Conservation (phyloP, 1,140 invertebrate genomes). For the Diorhabda sublineata region DNA sequence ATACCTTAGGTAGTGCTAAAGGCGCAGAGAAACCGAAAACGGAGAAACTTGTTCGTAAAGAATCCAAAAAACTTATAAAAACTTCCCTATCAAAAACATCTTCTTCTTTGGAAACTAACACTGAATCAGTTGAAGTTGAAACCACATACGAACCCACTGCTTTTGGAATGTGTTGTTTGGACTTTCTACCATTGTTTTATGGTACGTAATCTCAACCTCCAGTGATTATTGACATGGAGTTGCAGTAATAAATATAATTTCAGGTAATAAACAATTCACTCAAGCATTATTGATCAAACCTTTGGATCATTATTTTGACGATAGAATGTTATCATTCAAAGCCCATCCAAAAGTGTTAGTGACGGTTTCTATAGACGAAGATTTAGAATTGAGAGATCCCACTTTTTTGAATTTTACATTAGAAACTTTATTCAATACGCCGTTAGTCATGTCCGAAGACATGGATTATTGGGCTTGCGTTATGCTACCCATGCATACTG, state of each 20-base stretch:
- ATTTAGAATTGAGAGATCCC: slow-evolving; percentile 11
- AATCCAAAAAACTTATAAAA: neutral
- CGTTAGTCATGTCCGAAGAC: slow-evolving; percentile 27
- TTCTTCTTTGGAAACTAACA: neutral
- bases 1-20: neutral
- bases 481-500: slow-evolving; percentile 26
- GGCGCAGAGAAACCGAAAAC: neutral
- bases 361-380: slow-evolving; percentile 30
- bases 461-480: slow-evolving; percentile 32
- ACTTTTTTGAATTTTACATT: slow-evolving; percentile 33
- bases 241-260: slow-evolving; percentile 4
- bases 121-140: slow-evolving; percentile 4
- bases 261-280: slow-evolving; percentile 26
- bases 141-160: slow-evolving; percentile 12
- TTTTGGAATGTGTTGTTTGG: slow-evolving; percentile 27
- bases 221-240: neutral
- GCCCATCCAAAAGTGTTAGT: slow-evolving; percentile 30
- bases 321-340: slow-evolving; percentile 27
- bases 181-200: slow-evolving; percentile 29
- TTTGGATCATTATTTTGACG: slow-evolving; percentile 22
- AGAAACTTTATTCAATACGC: slow-evolving; percentile 37
- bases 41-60: neutral
- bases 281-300: slow-evolving; percentile 28
- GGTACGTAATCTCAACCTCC: slow-evolving; percentile 10
- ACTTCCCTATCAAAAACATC: neutral